Evolutionary conservation across 2,797 vertebrate species (phyloP).

Genomic region (Microtus californicus): DNA sequence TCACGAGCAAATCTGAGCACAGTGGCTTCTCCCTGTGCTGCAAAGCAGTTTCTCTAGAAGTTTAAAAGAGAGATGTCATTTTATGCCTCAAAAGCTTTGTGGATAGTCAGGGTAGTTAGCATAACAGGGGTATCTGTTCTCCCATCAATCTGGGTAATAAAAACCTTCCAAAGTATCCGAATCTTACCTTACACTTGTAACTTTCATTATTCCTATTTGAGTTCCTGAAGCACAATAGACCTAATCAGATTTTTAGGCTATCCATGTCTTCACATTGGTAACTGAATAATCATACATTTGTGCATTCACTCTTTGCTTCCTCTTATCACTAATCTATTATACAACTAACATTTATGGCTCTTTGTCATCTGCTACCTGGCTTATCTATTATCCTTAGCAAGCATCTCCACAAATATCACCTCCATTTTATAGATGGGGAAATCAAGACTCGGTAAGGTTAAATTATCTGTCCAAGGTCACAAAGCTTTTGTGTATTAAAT

Average conservation of each 20-base stretch:
- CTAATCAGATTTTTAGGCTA: conserved; percentile 39
- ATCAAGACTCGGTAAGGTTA: conserved; percentile 28
- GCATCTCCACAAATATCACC: conserved; percentile 53
- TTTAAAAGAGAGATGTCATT: conserved; percentile 58
- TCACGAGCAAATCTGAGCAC: conserved; percentile 9
- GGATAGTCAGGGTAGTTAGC: conserved; percentile 35
- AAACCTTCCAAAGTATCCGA: conserved; percentile 42
- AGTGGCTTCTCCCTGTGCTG: conserved; percentile 12
- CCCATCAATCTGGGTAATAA: conserved; percentile 21
- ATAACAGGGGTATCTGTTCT: conserved; percentile 24
- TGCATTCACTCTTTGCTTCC: background rate
- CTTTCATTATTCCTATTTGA: conserved; percentile 52
- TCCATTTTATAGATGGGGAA: conserved; percentile 43
- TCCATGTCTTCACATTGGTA: conserved; percentile 41
- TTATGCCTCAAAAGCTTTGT: conserved; percentile 38
- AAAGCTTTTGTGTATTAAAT: conserved; percentile 43
- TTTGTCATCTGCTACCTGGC: conserved; percentile 38
- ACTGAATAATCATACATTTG: conserved; percentile 41
- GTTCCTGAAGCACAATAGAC: conserved; percentile 42
- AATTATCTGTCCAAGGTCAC: conserved; percentile 47
- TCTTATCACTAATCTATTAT: conserved; percentile 30
- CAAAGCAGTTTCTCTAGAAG: conserved; percentile 49
- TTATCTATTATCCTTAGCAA: conserved; percentile 27
- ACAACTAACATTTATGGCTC: conserved; percentile 32
- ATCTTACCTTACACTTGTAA: conserved; percentile 43